A percentile compares a stretch with the other conserved stretches of the same genome.
phyloP scores from a whole-genome alignment of 2,113 vertebrate species.

The Trinectes maculatus region DNA sequence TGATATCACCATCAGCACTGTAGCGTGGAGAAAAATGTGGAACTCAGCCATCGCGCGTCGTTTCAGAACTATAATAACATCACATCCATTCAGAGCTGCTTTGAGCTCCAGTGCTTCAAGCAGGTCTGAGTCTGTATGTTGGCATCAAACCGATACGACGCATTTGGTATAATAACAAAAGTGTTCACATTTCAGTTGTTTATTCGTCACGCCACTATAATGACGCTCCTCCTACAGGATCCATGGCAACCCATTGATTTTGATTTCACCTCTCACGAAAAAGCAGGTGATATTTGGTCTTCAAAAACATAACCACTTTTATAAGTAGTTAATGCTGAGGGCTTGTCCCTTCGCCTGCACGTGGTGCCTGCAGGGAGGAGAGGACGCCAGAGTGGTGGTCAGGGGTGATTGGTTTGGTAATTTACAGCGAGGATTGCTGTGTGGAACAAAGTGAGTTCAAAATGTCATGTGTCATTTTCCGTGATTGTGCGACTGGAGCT shows the following conservation, averaged over 20 bases:
- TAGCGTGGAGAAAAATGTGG: conserved; percentile 3
- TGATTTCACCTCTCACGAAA: conserved; percentile 50
- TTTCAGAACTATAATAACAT: no score
- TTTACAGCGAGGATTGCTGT: conserved; percentile 48
- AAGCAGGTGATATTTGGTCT: conserved; percentile 54
- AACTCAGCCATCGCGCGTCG: background rate
- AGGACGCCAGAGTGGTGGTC: conserved; percentile 23
- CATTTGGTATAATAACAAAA: no score
- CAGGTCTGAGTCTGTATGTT: no score
- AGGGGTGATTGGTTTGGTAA: conserved; percentile 60
- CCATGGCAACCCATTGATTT: conserved; percentile 61
- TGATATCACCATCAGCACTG: conserved; percentile 38
- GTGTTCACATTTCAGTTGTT: no score
- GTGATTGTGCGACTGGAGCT: conserved; percentile 52
- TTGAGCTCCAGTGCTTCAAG: no score
- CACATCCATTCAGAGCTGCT: no score
- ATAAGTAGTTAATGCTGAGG: conserved; percentile 20
- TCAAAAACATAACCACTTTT: conserved; percentile 47
- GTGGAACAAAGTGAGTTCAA: conserved; percentile 60
- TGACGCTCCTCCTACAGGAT: conserved; percentile 33
- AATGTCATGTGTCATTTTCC: conserved; percentile 69
- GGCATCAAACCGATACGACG: no score
- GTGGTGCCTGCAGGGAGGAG: conserved; percentile 15
- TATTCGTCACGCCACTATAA: conserved; percentile 6
- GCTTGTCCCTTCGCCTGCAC: conserved; percentile 6